Evolutionary conservation across 92 coral and sea anemone species (phyloP).

Genomic region (Paramuricea clavata): DNA sequence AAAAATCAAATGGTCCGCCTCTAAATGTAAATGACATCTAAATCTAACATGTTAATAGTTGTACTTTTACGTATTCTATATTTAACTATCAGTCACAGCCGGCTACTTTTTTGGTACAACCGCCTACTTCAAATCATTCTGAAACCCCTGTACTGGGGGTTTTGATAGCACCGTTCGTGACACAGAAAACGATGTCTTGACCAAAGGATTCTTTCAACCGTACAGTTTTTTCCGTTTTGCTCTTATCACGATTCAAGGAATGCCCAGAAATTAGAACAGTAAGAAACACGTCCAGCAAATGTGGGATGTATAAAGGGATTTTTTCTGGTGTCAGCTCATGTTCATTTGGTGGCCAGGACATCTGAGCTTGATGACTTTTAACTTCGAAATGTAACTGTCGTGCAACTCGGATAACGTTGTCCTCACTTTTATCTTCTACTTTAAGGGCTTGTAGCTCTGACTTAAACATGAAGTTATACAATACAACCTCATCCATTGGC

Average conservation of each 20-base stretch:
- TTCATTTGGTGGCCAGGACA: conserved; percentile 76
- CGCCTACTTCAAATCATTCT: no score
- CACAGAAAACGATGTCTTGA: conserved; percentile 60
- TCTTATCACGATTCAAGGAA: conserved; percentile 60
- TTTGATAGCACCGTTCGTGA: conserved; percentile 58
- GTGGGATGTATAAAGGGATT: conserved; percentile 45
- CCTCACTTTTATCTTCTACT: conserved; percentile 25
- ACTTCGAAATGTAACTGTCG: conserved; percentile 51
- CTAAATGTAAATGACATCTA: no score
- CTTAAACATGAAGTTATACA: conserved; percentile 25
- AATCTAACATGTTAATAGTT: no score
- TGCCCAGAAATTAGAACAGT: conserved; percentile 67
- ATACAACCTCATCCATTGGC: conserved; percentile 51
- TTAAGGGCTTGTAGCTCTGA: conserved; percentile 36
- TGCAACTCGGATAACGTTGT: conserved; percentile 45
- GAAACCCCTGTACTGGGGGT: no score
- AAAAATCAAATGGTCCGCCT: no score
- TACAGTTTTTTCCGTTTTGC: conserved; percentile 52
- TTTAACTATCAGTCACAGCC: no score
- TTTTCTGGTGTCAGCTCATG: conserved; percentile 40
- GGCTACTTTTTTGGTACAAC: no score
- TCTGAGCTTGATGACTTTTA: conserved; percentile 57
- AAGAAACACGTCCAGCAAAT: conserved; percentile 55
- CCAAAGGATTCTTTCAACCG: conserved; percentile 66
- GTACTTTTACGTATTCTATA: no score